Evolutionary conservation across 2,888 invertebrate genomes (phyloP).

Genomic region (Hirudinaria manillensis): DNA sequence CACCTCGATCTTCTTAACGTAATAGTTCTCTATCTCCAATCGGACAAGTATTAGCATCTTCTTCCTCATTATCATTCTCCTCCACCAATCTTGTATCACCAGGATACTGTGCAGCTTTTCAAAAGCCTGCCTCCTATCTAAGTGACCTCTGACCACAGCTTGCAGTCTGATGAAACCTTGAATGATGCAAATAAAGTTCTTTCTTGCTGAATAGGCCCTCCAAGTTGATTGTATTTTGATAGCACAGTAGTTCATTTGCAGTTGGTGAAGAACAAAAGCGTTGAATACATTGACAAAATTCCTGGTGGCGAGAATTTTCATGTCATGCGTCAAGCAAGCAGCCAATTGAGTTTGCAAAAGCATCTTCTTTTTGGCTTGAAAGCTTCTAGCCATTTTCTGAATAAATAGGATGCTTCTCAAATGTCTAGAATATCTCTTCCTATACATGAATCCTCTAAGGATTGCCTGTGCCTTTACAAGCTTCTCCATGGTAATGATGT

Average conservation of each 20-base stretch:
- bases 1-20: no score
- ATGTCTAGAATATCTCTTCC: background rate
- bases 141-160: conserved; percentile 19
- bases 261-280: background rate
- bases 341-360: background rate
- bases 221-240: conserved; percentile 33
- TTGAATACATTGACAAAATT: background rate
- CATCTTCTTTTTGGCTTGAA: background rate
- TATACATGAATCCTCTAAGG: conserved; percentile 1
- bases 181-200: conserved; percentile 19
- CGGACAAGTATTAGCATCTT: background rate
- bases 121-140: conserved; percentile 5
- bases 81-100: background rate
- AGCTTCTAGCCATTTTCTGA: conserved; percentile 1
- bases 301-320: no score
- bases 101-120: background rate
- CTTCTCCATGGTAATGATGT: background rate
- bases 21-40: no score
- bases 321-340: no score
- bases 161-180: conserved; percentile 31
- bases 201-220: conserved; percentile 24
- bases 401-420: background rate
- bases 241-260: conserved; percentile 7
- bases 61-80: background rate
- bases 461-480: background rate